phyloP scores from a whole-genome alignment of 1,140 invertebrate species.

The Vanessa atalanta region DNA sequence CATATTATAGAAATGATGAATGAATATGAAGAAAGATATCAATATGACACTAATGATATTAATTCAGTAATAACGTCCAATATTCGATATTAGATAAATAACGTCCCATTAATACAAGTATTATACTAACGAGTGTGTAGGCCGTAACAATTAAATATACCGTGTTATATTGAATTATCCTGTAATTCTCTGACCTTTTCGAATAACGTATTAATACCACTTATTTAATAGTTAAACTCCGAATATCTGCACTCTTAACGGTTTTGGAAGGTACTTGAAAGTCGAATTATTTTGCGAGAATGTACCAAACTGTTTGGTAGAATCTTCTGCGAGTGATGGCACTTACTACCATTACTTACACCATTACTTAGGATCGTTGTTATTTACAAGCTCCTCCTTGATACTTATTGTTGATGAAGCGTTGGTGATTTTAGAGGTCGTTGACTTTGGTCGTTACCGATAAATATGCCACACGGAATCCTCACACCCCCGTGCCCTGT shows the following conservation, averaged over 20 bases:
- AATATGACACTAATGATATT: not conserved
- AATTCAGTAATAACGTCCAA: not conserved
- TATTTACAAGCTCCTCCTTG: too few relatives aligned
- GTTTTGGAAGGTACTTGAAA: not conserved
- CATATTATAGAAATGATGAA: too few relatives aligned
- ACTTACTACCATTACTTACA: too few relatives aligned
- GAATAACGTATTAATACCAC: slow-evolving; percentile 6
- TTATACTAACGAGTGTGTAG: not conserved
- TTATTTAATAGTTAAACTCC: not conserved
- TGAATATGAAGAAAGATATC: not conserved
- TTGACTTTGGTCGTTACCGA: too few relatives aligned
- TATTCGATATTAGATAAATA: slow-evolving; percentile 1
- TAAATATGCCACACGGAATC: too few relatives aligned
- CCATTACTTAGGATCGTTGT: too few relatives aligned
- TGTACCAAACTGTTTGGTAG: too few relatives aligned
- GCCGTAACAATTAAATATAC: slow-evolving; percentile 2
- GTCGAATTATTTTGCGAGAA: not conserved
- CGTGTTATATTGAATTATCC: not conserved
- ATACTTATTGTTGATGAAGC: too few relatives aligned
- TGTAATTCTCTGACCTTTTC: not conserved
- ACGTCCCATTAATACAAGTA: not conserved
- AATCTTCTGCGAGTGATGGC: too few relatives aligned
- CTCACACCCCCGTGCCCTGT: too few relatives aligned
- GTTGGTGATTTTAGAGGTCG: too few relatives aligned
- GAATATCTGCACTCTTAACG: not conserved